Conservation (phyloP, 2,888 invertebrate species). For the Cheilosia impressa region DNA sequence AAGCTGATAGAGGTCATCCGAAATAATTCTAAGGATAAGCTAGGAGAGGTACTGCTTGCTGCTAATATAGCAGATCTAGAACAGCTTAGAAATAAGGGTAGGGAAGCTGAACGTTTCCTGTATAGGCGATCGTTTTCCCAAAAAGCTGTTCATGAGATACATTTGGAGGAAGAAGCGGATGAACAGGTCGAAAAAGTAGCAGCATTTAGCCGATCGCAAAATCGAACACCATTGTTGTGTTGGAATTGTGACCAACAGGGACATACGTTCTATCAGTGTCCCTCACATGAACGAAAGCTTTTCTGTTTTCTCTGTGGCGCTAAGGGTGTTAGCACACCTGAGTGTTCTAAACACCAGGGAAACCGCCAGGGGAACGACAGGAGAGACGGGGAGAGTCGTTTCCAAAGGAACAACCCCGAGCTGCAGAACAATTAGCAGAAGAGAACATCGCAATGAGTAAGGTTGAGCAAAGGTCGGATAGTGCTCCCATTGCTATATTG, state of each 20-base stretch:
- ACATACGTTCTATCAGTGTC: slow-evolving; percentile 7
- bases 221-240: not conserved
- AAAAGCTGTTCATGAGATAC: no score
- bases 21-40: not conserved
- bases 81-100: not conserved
- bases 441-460: no score
- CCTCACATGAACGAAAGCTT: not conserved
- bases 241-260: not conserved
- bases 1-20: not conserved
- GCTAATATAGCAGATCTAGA: not conserved
- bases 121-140: no score
- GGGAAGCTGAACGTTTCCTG: no score
- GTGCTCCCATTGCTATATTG: no score
- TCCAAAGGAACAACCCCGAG: no score
- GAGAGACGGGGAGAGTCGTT: no score
- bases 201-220: no score
- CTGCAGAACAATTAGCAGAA: no score
- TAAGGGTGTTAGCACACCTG: not conserved
- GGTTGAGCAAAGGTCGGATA: no score
- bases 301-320: slow-evolving; percentile 13
- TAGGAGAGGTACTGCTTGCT: not conserved
- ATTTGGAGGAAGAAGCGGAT: no score
- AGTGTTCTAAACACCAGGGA: slow-evolving; percentile 11
- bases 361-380: slow-evolving; percentile 3
- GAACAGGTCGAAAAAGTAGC: no score